Evolutionary conservation across 2,113 vertebrate genomes (phyloP).

Genomic region (Scolopax mira): DNA sequence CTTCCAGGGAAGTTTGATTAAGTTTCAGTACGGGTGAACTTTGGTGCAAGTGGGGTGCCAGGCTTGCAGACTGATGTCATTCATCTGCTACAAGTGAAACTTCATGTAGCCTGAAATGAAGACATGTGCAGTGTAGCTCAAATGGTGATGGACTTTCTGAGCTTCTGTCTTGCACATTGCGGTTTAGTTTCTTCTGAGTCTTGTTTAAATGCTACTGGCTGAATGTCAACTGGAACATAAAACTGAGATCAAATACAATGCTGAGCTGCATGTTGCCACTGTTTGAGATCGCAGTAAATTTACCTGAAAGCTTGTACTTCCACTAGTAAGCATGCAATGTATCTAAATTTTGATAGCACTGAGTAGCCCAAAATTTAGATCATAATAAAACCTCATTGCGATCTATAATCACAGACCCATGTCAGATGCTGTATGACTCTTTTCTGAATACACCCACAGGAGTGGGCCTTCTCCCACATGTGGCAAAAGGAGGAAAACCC

Average conservation of each 20-base stretch:
- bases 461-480: fast-evolving
- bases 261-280: not conserved
- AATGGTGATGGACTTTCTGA: not conserved
- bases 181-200: not conserved
- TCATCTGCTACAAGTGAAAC: not conserved
- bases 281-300: not conserved
- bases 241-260: not conserved
- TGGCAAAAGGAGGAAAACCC: not conserved
- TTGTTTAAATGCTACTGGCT: not conserved
- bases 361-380: not conserved
- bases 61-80: fast-evolving
- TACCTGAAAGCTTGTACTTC: not conserved
- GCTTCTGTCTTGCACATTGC: not conserved
- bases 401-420: not conserved
- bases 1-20: not conserved
- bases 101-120: not conserved
- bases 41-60: fast-evolving
- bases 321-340: not conserved
- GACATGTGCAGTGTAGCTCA: not conserved
- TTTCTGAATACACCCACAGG: not conserved
- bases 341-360: not conserved
- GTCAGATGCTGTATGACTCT: not conserved
- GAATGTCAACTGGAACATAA: not conserved
- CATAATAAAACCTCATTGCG: not conserved
- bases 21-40: not conserved